Evolutionary conservation across 2,797 vertebrate genomes (phyloP), one percentile per base, ranked within the genome.

Genomic region (Sebastes minor): DNA sequence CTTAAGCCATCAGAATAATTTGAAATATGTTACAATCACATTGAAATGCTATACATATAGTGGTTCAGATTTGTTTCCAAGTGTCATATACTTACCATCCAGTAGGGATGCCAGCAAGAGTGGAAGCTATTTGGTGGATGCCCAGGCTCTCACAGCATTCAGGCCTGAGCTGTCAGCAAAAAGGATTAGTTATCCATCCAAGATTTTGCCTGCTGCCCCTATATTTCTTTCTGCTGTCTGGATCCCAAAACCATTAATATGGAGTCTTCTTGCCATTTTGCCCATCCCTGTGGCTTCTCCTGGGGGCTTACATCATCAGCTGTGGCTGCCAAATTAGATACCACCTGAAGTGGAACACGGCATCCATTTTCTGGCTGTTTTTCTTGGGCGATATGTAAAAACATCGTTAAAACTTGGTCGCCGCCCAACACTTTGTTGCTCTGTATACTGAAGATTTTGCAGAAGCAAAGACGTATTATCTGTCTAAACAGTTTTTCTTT

Each of bases 401-500:
- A 52, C 25, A 12, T 2, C 14, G 28, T 62, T 57, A 22, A 60
- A 67, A 61, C 59, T 71, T 72, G 76, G 69, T 74, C 6, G 53
- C 63, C 28, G 4, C 68, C 71, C 61, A 81, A 66, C 66, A 72
- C 66, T 62, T 20, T 66, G 68, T 68, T 67, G 66, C 76, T 72
- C 5, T 59, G 67, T 75, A 62, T 46, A 20, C 67, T 56, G n/a
- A 27, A 61, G 53, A 76, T 87, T 25, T 83, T 70, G 59, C 64
- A 20, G 35, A 9, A 32, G 59, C 68, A 57, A 68, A 68, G 71
- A 35, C 5, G 3, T 55, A 80, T 83, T 80, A 86, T 88, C 86
- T 86, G 56, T 67, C 57, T 56, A 6, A 86, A 73, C 78, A 75
- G 81, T 83, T 86, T 86, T 86, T 60, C 42, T 80, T 73, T 80